Conservation (phyloP, 1,140 invertebrate genomes). For the Conus betulinus region DNA sequence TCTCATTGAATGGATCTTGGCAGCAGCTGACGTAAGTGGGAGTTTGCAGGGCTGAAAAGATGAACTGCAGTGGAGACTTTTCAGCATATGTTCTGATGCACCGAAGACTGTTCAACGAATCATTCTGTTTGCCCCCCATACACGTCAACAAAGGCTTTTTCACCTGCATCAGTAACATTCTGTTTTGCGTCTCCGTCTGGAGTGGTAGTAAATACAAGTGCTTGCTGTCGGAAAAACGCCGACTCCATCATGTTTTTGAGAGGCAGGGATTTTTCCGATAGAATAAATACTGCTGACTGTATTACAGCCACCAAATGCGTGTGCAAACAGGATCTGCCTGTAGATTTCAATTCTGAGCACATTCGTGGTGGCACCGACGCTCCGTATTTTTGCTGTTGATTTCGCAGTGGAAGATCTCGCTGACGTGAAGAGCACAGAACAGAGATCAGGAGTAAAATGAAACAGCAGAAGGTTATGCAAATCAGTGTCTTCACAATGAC, state of each 20-base stretch:
- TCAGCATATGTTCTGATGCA: background rate
- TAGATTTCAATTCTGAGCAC: background rate
- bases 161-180: background rate
- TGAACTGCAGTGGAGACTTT: background rate
- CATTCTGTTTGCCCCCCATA: slow-evolving; percentile 3
- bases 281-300: background rate
- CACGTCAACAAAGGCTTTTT: background rate
- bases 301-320: background rate
- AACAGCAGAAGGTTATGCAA: too few species aligned
- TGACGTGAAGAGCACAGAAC: background rate
- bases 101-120: background rate
- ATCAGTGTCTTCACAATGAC: too few species aligned
- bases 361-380: background rate
- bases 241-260: background rate
- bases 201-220: background rate
- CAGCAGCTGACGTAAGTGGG: slow-evolving; percentile 36
- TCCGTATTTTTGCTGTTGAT: background rate
- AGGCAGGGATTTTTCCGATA: too few species aligned
- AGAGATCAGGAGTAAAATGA: background rate
- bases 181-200: background rate
- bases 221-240: background rate
- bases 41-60: background rate
- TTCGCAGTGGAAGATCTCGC: background rate
- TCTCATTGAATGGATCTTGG: slow-evolving; percentile 25
- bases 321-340: background rate